Evolutionary conservation across 2,888 invertebrate genomes (phyloP), one percentile per base, ranked within the genome.

Genomic region (Trilocha varians): DNA sequence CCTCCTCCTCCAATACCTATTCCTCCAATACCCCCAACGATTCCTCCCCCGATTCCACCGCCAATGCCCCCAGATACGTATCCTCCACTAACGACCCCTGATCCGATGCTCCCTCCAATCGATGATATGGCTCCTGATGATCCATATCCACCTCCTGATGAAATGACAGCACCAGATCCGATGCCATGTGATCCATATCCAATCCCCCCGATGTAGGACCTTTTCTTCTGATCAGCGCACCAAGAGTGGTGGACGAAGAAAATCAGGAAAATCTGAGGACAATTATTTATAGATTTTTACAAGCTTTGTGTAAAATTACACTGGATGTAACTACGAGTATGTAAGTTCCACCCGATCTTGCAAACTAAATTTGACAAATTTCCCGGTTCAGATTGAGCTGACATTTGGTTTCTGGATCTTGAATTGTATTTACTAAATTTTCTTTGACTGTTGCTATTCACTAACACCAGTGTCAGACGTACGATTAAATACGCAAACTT

Each of bases 211-310:
- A 25, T 11, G 4, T 18, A 36, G 3, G 39, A 43, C 13, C 40
- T 50, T 42, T 70, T 70, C 25, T 42, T 48, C 41, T 59, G 65
- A 3, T 57, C 54, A 11, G 59, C 47, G 18, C 59, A 50, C 14
- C 52, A 39, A 37, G 44, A 43, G 44, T 45, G 46, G 16, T 55
- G 47, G 9, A 59, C 39, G 49, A 50, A 59, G 38, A 67, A 46
- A 16, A 69, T 45, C 5, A 70, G 46, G 8, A 77, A 39, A 9
- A 65, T 47, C 78, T 77, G 71, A 8, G 64, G 65, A 35, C 48
- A 36, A 44, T 34, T 13, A 37, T 40, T n/a, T n/a, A 17, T n/a
- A n/a, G n/a, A n/a, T n/a, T n/a, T n/a, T n/a, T n/a, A n/a, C n/a
- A n/a, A n/a, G n/a, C n/a, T n/a, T n/a, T n/a, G 17, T 45, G 49